Evolutionary conservation across 2,888 invertebrate genomes (phyloP), one percentile per base, ranked within the genome.

Genomic region (Nemotelus nigrinus): DNA sequence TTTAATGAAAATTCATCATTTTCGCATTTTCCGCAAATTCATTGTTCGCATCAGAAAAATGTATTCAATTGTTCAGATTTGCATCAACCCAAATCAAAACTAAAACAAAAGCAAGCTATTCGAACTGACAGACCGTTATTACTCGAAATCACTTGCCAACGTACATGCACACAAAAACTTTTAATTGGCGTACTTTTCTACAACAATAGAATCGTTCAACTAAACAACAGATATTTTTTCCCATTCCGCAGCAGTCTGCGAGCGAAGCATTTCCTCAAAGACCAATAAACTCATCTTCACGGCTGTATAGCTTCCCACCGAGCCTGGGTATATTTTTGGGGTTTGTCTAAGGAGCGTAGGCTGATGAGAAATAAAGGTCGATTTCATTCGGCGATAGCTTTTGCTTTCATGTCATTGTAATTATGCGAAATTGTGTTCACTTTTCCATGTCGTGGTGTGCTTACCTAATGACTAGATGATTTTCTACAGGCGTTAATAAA

Each of bases 401-500:
- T 60, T 60, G 41, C 10, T 2, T 68, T 48, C 50, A 65, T 10
- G 50, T 48, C 39, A 25, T 41, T 39, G 2, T 63, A 63, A 63
- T 63, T 63, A 63, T 63, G 63, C 43, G 10, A 41, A 63, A 41
- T 7, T 41, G 63, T 25, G 41, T 43, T 50, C 50, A 1, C 50
- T 63, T 63, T 39, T 41, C 8, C 63, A 41, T 63, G 43, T 63
- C 63, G 5, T 50, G 25, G 25, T 25, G 25, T 25, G 6, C 8
- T 50, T 50, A 8, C 8, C 43, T 41, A 63, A 63, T 63, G 63
- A 8, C 43, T 43, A 43, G 41, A 63, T 39, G 63, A 50, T 8
- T 63, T 63, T 3, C 63, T 63, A 8, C 43, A 63, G 63, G 63
- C 63, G 43, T 63, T 63, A 63, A 63, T 63, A 63, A 63, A 63